These are phyloP conservation scores for Apotomis turbidana DNA, from an alignment of 2,888 invertebrate species.

Conservation along the genomic window DNA sequence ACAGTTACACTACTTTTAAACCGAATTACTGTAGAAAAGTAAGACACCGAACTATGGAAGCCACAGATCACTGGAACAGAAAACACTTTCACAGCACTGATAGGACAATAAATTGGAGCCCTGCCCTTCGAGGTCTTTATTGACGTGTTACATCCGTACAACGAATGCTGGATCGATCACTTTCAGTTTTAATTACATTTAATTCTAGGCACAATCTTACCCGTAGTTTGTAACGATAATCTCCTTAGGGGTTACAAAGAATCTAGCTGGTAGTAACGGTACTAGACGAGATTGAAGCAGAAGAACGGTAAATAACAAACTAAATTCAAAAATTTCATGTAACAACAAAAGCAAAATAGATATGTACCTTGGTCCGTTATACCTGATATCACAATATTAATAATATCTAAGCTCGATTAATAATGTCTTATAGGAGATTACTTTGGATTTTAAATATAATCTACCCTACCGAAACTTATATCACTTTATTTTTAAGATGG, in stretches of 20 bases:
- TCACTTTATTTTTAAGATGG: conserved; percentile 84
- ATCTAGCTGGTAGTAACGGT: conserved; percentile 68
- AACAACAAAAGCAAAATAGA: conserved; percentile 77
- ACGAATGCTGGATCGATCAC: conserved; percentile 76
- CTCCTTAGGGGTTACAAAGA: conserved; percentile 46
- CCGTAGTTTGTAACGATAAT: conserved; percentile 41
- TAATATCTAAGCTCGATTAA: conserved; percentile 73
- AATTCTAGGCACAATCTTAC: conserved; percentile 48
- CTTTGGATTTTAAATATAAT: conserved; percentile 79
- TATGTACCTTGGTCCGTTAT: conserved; percentile 91
- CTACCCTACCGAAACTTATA: conserved; percentile 86
- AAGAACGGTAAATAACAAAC: conserved; percentile 79
- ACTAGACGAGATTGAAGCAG: conserved; percentile 63
- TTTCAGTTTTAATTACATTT: conserved; percentile 54
- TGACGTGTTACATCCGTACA: conserved; percentile 83
- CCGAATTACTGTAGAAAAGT: conserved; percentile 19
- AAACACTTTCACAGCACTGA: conserved; percentile 76
- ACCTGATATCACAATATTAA: conserved; percentile 84
- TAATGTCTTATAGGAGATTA: conserved; percentile 75
- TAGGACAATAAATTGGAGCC: conserved; percentile 68
- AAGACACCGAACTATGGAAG: conserved; percentile 34
- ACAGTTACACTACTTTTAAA: conserved; percentile 41
- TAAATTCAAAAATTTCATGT: conserved; percentile 62
- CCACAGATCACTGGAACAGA: conserved; percentile 52
- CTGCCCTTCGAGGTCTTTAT: conserved; percentile 77